Evolutionary conservation across 2,888 invertebrate genomes (phyloP).

Genomic region (Megamerina dolium): DNA sequence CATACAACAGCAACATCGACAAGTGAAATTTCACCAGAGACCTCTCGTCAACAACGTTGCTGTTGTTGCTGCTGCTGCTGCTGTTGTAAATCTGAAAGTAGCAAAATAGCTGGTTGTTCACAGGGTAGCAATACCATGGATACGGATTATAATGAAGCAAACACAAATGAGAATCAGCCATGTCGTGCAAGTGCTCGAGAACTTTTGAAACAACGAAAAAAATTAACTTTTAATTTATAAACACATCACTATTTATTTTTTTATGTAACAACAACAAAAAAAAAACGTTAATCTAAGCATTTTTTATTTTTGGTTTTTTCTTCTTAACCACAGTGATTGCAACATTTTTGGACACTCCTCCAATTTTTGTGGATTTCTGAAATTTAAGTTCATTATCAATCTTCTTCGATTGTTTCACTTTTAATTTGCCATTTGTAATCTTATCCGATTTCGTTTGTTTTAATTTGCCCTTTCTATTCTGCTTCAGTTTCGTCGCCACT

Average conservation of each 20-base stretch:
- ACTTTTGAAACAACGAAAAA: conserved; percentile 24
- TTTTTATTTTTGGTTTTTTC: too few relatives aligned
- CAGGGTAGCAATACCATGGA: conserved; percentile 19
- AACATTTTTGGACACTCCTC: conserved; percentile 6
- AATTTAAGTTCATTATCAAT: neutral
- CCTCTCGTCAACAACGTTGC: neutral
- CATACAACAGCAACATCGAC: conserved; percentile 29
- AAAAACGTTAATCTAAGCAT: too few relatives aligned
- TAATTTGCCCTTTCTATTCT: neutral
- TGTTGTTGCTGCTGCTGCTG: conserved; percentile 9
- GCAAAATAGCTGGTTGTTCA: conserved; percentile 10
- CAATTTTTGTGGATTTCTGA: conserved; percentile 6
- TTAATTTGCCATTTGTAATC: too few relatives aligned
- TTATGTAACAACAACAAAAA: conserved; percentile 1
- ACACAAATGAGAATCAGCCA: neutral
- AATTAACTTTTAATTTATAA: too few relatives aligned
- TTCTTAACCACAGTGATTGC: too few relatives aligned
- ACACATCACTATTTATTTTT: too few relatives aligned
- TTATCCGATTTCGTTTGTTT: neutral
- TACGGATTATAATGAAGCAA: conserved; percentile 6
- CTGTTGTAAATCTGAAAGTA: conserved; percentile 1
- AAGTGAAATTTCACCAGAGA: conserved; percentile 16
- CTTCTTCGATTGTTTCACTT: conserved; percentile 5
- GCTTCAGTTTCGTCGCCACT: neutral
- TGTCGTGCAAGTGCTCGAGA: conserved; percentile 19